A percentile compares a stretch with the other conserved stretches of the same genome.
Conservation (phyloP, 2,113 vertebrate species). For the Nibea albiflora region DNA sequence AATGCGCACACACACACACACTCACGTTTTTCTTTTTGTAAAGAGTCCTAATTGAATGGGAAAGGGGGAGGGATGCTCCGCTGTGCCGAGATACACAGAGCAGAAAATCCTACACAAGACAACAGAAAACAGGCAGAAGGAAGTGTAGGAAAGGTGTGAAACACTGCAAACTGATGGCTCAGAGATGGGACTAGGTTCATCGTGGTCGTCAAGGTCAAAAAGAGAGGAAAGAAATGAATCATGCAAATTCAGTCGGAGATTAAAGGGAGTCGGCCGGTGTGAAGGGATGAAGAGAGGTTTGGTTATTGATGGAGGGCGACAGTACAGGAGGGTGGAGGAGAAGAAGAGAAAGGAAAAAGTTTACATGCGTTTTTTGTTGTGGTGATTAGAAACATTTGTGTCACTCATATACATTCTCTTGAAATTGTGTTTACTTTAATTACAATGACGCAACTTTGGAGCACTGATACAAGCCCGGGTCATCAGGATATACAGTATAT, state of each 20-base stretch:
- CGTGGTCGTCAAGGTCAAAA: not conserved
- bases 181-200: not conserved
- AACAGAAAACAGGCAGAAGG: not conserved
- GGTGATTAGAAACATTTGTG: not conserved
- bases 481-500: too few species aligned
- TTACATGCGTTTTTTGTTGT: not conserved
- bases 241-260: conserved; percentile 55
- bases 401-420: not conserved
- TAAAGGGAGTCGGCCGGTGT: conserved; percentile 34
- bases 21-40: conserved; percentile 30
- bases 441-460: not conserved
- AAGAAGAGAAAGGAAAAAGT: not conserved
- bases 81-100: conserved; percentile 3
- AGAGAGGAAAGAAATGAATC: conserved; percentile 26
- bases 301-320: conserved; percentile 41
- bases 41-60: conserved; percentile 33
- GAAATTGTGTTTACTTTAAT: not conserved
- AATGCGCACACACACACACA: not conserved
- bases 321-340: not conserved
- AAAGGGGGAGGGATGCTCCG: not conserved
- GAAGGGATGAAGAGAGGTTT: conserved; percentile 52
- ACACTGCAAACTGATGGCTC: not conserved
- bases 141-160: not conserved
- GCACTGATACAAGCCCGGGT: too few species aligned
- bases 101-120: not conserved